Evolutionary conservation across 2,888 invertebrate species (phyloP).

Genomic region (Oscheius sp.): DNA sequence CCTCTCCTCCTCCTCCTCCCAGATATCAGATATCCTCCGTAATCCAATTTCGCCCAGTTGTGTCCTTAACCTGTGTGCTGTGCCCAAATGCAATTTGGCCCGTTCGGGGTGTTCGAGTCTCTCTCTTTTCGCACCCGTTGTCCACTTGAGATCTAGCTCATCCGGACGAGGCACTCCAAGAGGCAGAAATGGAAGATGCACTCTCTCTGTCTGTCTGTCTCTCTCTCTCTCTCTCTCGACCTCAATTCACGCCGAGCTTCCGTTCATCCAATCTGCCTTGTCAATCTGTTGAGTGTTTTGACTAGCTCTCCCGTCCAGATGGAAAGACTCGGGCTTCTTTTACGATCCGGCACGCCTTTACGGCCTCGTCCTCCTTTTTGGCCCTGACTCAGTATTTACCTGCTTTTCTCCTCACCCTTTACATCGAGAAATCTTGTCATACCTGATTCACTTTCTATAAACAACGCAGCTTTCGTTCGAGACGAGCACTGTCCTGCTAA

Average conservation of each 20-base stretch:
- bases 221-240: conserved; percentile 9
- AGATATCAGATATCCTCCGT: conserved; percentile 26
- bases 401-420: background rate
- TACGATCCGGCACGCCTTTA: conserved; percentile 14
- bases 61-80: conserved; percentile 3
- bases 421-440: background rate
- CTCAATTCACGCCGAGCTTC: conserved; percentile 1
- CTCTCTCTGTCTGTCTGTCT: background rate
- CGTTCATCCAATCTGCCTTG: background rate
- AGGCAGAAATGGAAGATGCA: conserved; percentile 16
- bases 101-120: conserved; percentile 12
- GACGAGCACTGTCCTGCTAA: conserved; percentile 2
- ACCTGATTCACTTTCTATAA: background rate
- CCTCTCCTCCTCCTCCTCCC: conserved; percentile 2
- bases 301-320: conserved; percentile 7
- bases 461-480: background rate
- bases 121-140: conserved; percentile 16
- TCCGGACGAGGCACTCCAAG: conserved; percentile 24
- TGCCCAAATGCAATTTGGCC: conserved; percentile 16
- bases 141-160: conserved; percentile 35
- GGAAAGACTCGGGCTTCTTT: background rate
- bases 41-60: conserved; percentile 11
- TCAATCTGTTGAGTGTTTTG: background rate
- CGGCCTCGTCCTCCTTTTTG: conserved; percentile 7
- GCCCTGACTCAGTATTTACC: conserved; percentile 24